Base-by-base conservation (phyloP, 2,113 vertebrate genomes). In the Recurvirostra avosetta region DNA sequence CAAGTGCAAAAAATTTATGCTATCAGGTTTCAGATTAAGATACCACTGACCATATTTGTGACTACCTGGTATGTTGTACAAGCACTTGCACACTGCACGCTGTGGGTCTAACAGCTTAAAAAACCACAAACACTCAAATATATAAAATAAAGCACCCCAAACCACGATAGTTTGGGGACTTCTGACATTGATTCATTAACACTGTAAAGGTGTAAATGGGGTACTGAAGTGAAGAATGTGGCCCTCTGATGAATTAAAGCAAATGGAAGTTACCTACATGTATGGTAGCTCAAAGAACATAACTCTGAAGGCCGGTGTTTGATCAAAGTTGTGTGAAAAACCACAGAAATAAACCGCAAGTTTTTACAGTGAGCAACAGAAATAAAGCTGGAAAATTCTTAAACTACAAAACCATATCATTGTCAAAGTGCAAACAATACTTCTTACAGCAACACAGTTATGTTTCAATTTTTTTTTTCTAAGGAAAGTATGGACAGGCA, bases 351-450 rank as follows among this genome's bases (percentile, higher is more conserved):
- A 92, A 91, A 91, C 55, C 27, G 47, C 29, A 92, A 87, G 40
- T 68, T 96, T 92, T 61, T 82, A 66, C 30, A 92, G 53, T 9
- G 18, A 91, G 36, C 36, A 92, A 86, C 32, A 78, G 49, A 94
- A 96, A 73, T 90, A 83, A 79, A 93, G 76, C 40, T 38, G 29
- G 30, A 79, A 92, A 95, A 87, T 58, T 82, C 49, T 75, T 87
- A 79, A 96, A 68, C 70, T 82, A 56, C 4, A 40, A 76, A 92
- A 43, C 19, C 19, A 3, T 55, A n/a, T 50, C 43, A 75, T 15
- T 87, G 70, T 56, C 62, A 65, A 79, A 85, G 50, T 50, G 26
- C 58, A 87, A 91, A 85, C 62, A 85, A 38, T 50, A 73, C 17
- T 91, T 94, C 41, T 63, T 78, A 49, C 23, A 87, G 76, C 73